A percentile compares a stretch with the other conserved stretches of the same genome.
Evolutionary conservation across 2,797 vertebrate species (phyloP).

Genomic region (Pelochelys cantorii): DNA sequence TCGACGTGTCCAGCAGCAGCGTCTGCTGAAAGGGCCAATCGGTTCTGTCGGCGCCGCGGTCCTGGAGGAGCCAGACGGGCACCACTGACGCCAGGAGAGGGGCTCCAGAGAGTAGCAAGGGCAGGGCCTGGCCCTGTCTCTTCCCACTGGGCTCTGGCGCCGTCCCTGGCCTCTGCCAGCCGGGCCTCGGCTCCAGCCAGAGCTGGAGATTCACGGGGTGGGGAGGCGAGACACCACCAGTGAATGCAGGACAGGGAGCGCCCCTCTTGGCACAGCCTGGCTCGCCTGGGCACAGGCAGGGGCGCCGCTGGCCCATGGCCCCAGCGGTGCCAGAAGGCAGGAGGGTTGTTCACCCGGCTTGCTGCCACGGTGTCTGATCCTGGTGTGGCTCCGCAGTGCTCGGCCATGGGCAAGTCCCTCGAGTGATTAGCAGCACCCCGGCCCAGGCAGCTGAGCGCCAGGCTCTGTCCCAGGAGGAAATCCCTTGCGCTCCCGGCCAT

Average conservation of each 20-base stretch:
- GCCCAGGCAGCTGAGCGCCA: no score
- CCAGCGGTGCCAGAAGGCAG: not conserved
- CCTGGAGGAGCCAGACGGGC: not conserved
- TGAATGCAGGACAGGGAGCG: not conserved
- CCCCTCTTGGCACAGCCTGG: no score
- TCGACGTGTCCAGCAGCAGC: not conserved
- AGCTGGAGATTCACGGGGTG: not conserved
- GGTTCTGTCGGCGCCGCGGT: not conserved
- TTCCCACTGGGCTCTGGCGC: not conserved
- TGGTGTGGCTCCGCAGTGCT: not conserved
- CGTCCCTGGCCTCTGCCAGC: not conserved
- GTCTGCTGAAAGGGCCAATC: not conserved
- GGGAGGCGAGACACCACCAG: not conserved
- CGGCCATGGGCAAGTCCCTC: no score
- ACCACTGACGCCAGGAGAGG: not conserved
- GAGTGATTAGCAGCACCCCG: no score
- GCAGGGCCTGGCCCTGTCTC: no score
- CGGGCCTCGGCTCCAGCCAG: not conserved
- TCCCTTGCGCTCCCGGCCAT: no score
- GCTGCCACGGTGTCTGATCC: not conserved
- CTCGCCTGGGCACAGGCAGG: no score
- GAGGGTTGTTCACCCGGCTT: not conserved
- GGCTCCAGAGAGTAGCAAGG: not conserved
- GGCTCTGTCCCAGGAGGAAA: no score
- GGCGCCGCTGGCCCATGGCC: no score